These are phyloP conservation scores for Geococcyx californianus DNA, from an alignment of 2,113 vertebrate genomes.

Conservation along the genomic window DNA sequence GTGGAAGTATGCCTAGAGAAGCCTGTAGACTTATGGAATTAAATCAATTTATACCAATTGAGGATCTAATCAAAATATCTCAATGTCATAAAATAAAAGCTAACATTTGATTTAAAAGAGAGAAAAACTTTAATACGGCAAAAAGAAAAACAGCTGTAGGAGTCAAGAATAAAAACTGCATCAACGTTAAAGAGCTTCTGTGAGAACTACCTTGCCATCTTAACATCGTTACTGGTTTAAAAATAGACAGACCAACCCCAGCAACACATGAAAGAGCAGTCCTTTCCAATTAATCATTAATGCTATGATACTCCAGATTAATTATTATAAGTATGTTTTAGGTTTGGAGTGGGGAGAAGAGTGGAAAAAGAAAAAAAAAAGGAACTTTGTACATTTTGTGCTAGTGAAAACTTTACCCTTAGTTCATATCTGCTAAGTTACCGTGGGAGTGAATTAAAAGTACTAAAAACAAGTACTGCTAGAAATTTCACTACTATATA, in stretches of 20 bases:
- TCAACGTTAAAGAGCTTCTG: not conserved
- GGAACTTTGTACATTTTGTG: not conserved
- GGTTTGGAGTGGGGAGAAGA: accelerated
- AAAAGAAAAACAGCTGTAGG: not conserved
- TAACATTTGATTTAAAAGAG: not conserved
- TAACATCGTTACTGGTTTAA: not conserved
- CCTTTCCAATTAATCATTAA: not conserved
- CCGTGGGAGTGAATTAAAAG: not conserved
- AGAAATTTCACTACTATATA: not conserved
- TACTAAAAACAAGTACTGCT: not conserved
- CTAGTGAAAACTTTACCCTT: not conserved
- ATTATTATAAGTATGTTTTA: not conserved
- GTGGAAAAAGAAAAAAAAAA: not conserved
- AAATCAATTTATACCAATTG: not conserved
- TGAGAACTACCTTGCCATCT: not conserved
- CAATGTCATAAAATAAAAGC: not conserved
- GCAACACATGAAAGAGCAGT: not conserved
- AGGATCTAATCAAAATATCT: not conserved
- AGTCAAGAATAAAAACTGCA: not conserved
- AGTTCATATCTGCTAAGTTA: not conserved
- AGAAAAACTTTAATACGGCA: not conserved
- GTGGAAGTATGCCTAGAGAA: not conserved
- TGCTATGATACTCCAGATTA: not conserved
- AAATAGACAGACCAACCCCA: not conserved
- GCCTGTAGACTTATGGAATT: not conserved